Base-by-base conservation (phyloP, 2,113 vertebrate genomes). In the Hiodon tergisus region DNA sequence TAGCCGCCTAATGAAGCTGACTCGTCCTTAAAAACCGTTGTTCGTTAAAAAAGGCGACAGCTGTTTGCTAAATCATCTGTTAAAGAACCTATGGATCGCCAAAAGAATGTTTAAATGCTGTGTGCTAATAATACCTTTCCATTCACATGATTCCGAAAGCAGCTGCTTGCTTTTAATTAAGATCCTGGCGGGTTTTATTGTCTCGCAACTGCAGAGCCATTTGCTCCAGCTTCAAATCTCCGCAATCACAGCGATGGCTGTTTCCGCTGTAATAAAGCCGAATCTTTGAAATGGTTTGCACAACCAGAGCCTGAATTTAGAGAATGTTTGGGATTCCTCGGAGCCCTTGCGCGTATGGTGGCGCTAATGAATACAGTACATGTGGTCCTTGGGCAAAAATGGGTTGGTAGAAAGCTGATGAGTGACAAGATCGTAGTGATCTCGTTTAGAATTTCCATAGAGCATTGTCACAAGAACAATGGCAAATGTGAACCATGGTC, bases 151-250 rank as follows among this genome's bases (percentile, higher is more conserved):
- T 79, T 81, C 69, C 67, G 68, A 80, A 83, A 88, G 85, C 84
- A 88, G 85, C 87, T 88, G 87, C 82, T 85, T 81, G 76, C 79
- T 87, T 83, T 91, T 90, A 88, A 90, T 88, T 89, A 88, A 87
- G 77, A 84, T 82, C 81, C 80, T 72, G 82, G 76, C 73, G 78
- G 79, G 72, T 85, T 89, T 81, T 81, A 65, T 83, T 86, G 77
- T 86, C 81, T 86, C 77, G 70, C 71, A 80, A 66, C 74, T 83
- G 80, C 82, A 82, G 81, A 83, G 77, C 81, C 83, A 77, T 83
- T 79, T 82, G 78, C 78, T 86, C 75, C 83, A 79, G 77, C 74
- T 72, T 75, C 75, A 84, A 87, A 86, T 84, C 83, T 87, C 81
- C 79, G 83, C 14, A 11, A 1, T 14, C 77, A 84, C 82, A 77